Evolutionary conservation across 2,888 invertebrate species (phyloP), one percentile per base, ranked within the genome.

Genomic region (Morpho helenor): DNA sequence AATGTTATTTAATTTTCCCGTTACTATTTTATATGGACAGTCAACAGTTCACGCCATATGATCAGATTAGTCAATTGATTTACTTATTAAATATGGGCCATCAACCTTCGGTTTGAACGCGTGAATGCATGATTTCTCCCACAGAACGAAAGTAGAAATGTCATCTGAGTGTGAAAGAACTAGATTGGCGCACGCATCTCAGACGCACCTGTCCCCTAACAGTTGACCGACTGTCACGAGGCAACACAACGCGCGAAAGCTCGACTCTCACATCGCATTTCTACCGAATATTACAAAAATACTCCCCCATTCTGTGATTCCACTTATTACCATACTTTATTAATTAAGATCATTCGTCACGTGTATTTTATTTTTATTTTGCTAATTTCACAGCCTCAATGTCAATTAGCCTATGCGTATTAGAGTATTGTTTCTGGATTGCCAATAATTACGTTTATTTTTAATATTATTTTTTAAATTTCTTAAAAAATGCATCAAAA

Each of bases 331-430:
- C 69, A 69, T 77, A 80, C 77, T 78, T 80, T 77, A 80, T 77
- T 78, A 77, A 79, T 80, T 79, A 81, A 80, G 82, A 82, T 84
- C 84, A 77, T 84, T 81, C 82, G 82, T 80, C 85, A 82, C 84
- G 77, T 80, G 82, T 77, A 73, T 71, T 76, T 79, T 79, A 76
- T 77, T 80, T 77, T 80, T 80, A 82, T 81, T 89, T 89, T 87
- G 91, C 91, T 91, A 91, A 89, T 87, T 84, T 91, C 91, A 91
- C 91, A 91, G 91, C 91, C 91, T 83, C 87, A 84, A 84, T 86
- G 84, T 87, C 81, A 87, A 89, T 90, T 91, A 91, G 91, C 91
- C 91, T 91, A 91, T 89, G 86, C 87, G 80, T 87, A 87, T 84
- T 82, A 88, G 80, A 86, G 88, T 90, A 89, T 86, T 89, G 88